Evolutionary conservation across 2,797 vertebrate genomes (phyloP).

Genomic region (Cheirogaleus major): DNA sequence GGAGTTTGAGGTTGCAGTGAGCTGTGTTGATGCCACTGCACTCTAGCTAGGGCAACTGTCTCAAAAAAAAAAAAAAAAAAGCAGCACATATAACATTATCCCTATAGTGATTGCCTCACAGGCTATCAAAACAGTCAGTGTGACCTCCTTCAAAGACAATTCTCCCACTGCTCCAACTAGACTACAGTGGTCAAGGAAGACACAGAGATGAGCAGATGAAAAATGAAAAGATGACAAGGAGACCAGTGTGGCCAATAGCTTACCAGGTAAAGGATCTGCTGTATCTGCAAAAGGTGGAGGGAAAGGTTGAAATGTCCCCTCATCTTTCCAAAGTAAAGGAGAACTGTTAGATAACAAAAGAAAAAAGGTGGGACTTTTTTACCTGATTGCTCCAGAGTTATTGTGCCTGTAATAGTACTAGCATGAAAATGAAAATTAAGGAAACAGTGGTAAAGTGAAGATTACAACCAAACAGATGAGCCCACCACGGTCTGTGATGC

Average conservation of each 20-base stretch:
- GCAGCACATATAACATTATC: background rate
- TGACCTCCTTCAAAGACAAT: constrained; percentile 67
- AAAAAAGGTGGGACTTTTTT: background rate
- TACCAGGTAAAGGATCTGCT: constrained; percentile 55
- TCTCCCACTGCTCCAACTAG: constrained; percentile 24
- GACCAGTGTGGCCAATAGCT: background rate
- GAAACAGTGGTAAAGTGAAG: background rate
- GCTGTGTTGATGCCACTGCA: too few relatives aligned
- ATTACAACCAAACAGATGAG: background rate
- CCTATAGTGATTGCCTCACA: background rate
- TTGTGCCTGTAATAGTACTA: background rate
- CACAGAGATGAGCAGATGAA: constrained; percentile 68
- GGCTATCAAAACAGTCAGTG: background rate
- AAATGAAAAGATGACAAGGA: constrained; percentile 74
- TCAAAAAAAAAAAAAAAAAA: background rate
- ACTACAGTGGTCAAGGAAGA: constrained; percentile 75
- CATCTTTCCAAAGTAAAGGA: constrained; percentile 39
- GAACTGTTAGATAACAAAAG: constrained; percentile 40
- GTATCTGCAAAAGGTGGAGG: background rate
- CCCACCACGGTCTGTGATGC: background rate
- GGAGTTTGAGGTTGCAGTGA: too few relatives aligned
- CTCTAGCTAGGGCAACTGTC: too few relatives aligned
- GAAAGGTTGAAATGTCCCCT: background rate
- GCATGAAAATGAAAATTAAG: constrained; percentile 5
- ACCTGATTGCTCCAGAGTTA: background rate